Evolutionary conservation across 2,888 invertebrate genomes (phyloP).

Genomic region (Aradus depressus): DNA sequence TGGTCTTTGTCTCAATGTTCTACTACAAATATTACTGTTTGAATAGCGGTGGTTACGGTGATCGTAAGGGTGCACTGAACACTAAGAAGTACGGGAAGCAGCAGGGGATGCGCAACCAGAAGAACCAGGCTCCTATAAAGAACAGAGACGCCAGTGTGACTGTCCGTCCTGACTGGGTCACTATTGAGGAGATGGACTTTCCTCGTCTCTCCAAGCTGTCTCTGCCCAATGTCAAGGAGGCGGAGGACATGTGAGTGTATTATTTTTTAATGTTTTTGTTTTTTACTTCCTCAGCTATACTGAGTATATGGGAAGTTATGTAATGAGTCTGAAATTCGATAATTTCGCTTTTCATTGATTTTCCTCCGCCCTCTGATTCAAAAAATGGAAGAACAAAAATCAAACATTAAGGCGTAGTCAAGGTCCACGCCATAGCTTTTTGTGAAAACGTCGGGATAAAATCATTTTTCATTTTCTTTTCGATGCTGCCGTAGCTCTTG

Average conservation of each 20-base stretch:
- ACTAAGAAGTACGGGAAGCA: slow-evolving; percentile 75
- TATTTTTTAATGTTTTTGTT: neutral
- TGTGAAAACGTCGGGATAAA: too few relatives aligned
- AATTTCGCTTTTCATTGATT: too few relatives aligned
- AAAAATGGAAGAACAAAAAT: too few relatives aligned
- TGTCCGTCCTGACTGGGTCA: slow-evolving; percentile 90
- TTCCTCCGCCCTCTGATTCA: too few relatives aligned
- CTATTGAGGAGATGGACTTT: slow-evolving; percentile 98
- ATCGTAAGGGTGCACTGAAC: slow-evolving; percentile 51
- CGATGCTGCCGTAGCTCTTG: too few relatives aligned
- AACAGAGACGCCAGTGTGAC: slow-evolving; percentile 94
- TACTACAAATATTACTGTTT: slow-evolving; percentile 2
- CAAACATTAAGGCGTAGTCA: too few relatives aligned
- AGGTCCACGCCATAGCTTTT: too few relatives aligned
- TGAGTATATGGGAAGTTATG: too few relatives aligned
- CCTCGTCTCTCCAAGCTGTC: slow-evolving; percentile 85
- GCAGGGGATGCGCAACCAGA: slow-evolving; percentile 46
- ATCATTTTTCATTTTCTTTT: too few relatives aligned
- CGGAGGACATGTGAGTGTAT: slow-evolving; percentile 45
- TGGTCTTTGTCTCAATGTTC: too few relatives aligned
- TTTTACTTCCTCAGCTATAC: too few relatives aligned
- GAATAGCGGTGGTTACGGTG: slow-evolving; percentile 42
- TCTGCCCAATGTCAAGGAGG: slow-evolving; percentile 78
- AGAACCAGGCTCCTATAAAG: slow-evolving; percentile 68
- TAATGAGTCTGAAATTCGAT: too few relatives aligned